These are phyloP conservation scores for Probosciger aterrimus DNA, from an alignment of 2,113 vertebrate species.

Conservation along the genomic window DNA sequence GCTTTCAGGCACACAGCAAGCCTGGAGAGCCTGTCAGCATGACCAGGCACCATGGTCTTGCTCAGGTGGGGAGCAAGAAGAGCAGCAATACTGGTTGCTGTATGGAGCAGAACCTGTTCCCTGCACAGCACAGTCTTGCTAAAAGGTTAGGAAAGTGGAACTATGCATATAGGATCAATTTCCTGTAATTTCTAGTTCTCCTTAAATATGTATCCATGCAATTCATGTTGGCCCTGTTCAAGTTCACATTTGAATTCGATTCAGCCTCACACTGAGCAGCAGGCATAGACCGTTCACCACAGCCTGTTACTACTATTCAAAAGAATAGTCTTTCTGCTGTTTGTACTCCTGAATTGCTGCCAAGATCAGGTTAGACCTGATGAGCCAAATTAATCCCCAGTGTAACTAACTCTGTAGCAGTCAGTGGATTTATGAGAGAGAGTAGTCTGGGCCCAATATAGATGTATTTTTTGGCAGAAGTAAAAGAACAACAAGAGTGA, in stretches of 20 bases:
- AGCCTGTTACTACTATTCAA: background rate
- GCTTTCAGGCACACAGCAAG: background rate
- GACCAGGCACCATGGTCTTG: background rate
- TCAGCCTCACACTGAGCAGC: background rate
- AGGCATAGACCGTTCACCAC: background rate
- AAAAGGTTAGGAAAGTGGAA: background rate
- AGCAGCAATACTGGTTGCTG: background rate
- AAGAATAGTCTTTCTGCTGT: background rate
- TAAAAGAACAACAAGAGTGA: background rate
- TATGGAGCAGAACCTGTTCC: background rate
- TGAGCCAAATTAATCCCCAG: conserved; percentile 10
- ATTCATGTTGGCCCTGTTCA: background rate
- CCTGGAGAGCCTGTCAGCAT: background rate
- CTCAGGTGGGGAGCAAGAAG: background rate
- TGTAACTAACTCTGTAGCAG: background rate
- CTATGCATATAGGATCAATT: background rate
- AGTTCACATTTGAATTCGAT: background rate
- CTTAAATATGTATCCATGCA: background rate
- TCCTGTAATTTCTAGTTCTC: background rate
- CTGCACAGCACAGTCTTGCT: background rate
- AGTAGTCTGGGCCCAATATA: background rate
- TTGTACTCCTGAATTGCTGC: background rate
- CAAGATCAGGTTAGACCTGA: background rate
- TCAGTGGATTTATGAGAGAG: background rate
- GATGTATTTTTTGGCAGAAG: background rate